Evolutionary conservation across 2,113 vertebrate genomes (phyloP), one percentile per base, ranked within the genome.

Genomic region (Corydoras maculifer): DNA sequence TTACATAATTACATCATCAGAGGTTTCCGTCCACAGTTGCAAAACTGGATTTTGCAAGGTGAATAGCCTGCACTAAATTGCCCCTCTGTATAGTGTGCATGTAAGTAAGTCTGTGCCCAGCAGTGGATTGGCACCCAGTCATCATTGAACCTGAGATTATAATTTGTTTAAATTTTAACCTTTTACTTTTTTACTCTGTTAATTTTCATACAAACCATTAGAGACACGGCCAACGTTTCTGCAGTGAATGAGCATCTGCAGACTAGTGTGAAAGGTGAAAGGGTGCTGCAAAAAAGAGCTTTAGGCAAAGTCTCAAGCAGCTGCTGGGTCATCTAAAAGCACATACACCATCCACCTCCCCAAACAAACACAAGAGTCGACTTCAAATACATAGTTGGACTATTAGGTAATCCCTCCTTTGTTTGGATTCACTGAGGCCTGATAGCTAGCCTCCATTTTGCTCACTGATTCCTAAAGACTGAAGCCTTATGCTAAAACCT

Each of bases 401-500:
- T 91, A 88, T 92, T 91, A 94, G 91, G 86, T 90, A 91, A 92
- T 92, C 88, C 83, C 83, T 90, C 86, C 84, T 91, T 92, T 93
- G 91, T 92, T 93, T 91, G 81, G 82, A 89, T 91, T 91, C 84
- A 85, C 84, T 84, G 82, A 85, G 86, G 85, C 87, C 91, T 79
- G 83, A 80, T 89, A 90, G 90, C 86, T 93, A 89, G 91, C 84
- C 90, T 89, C 87, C 83, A 89, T 90, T 86, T 89, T 85, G 84
- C 82, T 69, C 80, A 75, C 85, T 76, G 70, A 82, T 84, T 78
- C 85, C 49, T 43, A 69, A 69, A 57, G 85, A 81, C 85, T 81
- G 75, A 77, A 75, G 75, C 75, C 86, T 87, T 84, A 78, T 63
- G 79, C 78, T 77, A 81, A 84, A 43, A 43, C 35, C 35, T 43